Evolutionary conservation across 2,888 invertebrate species (phyloP), one percentile per base, ranked within the genome.

Genomic region (Leucophenga maculata): DNA sequence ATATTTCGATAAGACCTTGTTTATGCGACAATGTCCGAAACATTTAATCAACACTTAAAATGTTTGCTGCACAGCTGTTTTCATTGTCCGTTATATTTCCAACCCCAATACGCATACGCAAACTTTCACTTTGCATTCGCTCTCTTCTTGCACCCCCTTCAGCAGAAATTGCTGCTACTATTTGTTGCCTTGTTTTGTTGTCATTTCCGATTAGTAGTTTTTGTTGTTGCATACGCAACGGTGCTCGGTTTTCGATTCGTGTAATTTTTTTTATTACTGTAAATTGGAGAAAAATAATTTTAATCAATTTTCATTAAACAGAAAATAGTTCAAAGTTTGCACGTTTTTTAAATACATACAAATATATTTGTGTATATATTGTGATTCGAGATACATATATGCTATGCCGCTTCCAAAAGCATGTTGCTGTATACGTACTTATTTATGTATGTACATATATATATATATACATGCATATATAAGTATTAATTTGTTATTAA

Each of bases 101-200:
- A 71, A 69, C 71, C 74, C 74, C 65, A 65, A 50, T 31, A 14
- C 52, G 8, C 39, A 39, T 9, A 1, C 39, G 3, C 39, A 64
- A 46, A 31, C 46, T 71, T 77, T 77, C 83, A 77, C 79, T 77
- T 80, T 73, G 75, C 74, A 69, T 69, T 67, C 46, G 48, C 44
- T 59, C 67, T 68, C 68, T 76, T 68, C 68, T 76, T 26, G 2
- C 26, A 77, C 77, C 78, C 80, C 4, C 4, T 26, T 4, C 26
- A 26, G 4, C n/a, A 26, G 3, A 26, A 26, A 26, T 26, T 26
- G 26, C 26, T 26, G n/a, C 26, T 26, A 3, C 4, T 26, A 3
- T 2, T 26, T 26, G 26, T 26, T 26, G 50, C 4, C 6, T 54
- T 54, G 54, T 54, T 54, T 54, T 54, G 54, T 54, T 20, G 8